Evolutionary conservation across 2,797 vertebrate species (phyloP).

Genomic region (Siniperca undulata): DNA sequence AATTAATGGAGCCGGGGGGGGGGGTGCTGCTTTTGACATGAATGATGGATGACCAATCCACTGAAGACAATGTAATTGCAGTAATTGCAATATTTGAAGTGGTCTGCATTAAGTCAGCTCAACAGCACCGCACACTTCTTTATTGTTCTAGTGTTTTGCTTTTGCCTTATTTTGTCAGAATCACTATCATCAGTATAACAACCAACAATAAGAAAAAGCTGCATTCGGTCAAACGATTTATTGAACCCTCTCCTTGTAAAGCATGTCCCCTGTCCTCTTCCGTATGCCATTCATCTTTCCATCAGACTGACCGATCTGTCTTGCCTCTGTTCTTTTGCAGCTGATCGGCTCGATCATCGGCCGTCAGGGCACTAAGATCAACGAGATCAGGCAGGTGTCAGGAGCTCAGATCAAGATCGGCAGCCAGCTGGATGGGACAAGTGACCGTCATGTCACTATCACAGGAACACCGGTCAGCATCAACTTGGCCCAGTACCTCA

Average conservation of each 20-base stretch:
- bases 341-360: conserved; percentile 97
- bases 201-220: background rate
- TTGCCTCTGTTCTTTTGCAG: conserved; percentile 69
- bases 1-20: conserved; percentile 71
- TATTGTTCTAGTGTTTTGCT: conserved; percentile 6
- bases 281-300: conserved; percentile 7
- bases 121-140: conserved; percentile 13
- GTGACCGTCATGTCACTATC: conserved; percentile 92
- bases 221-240: conserved; percentile 34
- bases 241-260: conserved; percentile 13
- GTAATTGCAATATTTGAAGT: conserved; percentile 74
- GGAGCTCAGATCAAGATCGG: conserved; percentile 98
- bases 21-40: conserved; percentile 69
- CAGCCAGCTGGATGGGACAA: conserved; percentile 92
- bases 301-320: conserved; percentile 17
- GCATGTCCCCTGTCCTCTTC: background rate
- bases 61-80: conserved; percentile 75
- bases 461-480: conserved; percentile 95
- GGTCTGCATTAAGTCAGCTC: conserved; percentile 58
- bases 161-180: conserved; percentile 36
- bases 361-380: conserved; percentile 97
- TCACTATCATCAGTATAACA: conserved; percentile 50
- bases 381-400: conserved; percentile 96
- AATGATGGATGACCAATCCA: conserved; percentile 78
- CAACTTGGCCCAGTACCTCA: conserved; percentile 97